Evolutionary conservation across 2,113 vertebrate genomes (phyloP).

Genomic region (Solea senegalensis): DNA sequence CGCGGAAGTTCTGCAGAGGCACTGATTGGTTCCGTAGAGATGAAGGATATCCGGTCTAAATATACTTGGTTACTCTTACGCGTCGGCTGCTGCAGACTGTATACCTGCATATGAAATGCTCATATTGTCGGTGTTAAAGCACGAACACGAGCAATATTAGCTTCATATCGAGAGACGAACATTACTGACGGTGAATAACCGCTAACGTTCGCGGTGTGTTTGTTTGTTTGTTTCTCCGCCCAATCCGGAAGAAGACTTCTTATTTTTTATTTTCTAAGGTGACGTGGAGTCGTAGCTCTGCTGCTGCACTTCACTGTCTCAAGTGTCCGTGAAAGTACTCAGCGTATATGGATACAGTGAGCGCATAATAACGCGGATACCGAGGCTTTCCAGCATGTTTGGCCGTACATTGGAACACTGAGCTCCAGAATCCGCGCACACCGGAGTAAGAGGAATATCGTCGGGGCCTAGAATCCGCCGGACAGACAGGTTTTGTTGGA

Average conservation of each 20-base stretch:
- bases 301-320: constrained; percentile 3
- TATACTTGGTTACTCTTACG: too few species aligned
- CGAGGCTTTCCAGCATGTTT: constrained; percentile 42
- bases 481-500: constrained; percentile 51
- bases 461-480: constrained; percentile 62
- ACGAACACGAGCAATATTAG: rapidly evolving
- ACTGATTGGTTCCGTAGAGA: constrained; percentile 50
- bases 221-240: constrained; percentile 60
- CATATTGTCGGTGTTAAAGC: not conserved
- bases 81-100: not conserved
- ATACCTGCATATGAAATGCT: not conserved
- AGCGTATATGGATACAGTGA: constrained; percentile 19
- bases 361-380: not conserved
- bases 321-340: constrained; percentile 45
- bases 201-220: constrained; percentile 34
- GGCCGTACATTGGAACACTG: constrained; percentile 24
- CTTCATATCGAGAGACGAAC: not conserved
- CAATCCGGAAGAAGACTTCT: constrained; percentile 77
- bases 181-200: not conserved
- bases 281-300: constrained; percentile 76
- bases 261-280: constrained; percentile 77
- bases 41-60: constrained; percentile 67
- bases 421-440: constrained; percentile 31
- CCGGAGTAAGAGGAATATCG: constrained; percentile 31
- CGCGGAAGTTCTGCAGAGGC: constrained; percentile 5